Evolutionary conservation across 2,113 vertebrate genomes (phyloP), one percentile per base, ranked within the genome.

Genomic region (Sinocyclocheilus grahami): DNA sequence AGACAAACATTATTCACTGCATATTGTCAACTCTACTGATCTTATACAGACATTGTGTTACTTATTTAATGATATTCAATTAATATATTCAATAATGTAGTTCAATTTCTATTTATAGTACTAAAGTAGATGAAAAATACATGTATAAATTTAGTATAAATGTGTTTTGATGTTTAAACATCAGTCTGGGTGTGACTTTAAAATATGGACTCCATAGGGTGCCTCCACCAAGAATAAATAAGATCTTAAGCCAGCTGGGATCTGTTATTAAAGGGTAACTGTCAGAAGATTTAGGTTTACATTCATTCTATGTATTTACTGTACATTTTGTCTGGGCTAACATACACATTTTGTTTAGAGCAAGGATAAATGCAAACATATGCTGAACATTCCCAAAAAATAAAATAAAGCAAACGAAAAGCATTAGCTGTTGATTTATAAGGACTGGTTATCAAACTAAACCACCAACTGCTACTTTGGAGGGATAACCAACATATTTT

Each of bases 221-320:
- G 84, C 89, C 88, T 76, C 87, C 87, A 18, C 88, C 75, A 72
- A 88, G 88, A 91, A 88, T 88, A 79, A n/a, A 81, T 87, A 88
- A 86, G 85, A 85, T 79, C 69, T 37, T 87, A 22, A 27, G 10
- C 51, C 90, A 91, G 90, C 88, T 92, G 91, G 84, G 78, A 89
- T 33, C 89, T 62, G 87, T 93, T 91, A 92, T 88, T 91, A 82
- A 89, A 85, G 83, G 18, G 82, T 39, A 84, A 92, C 86, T 87
- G 90, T 92, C 90, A 89, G 78, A 90, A 89, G 89, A 85, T 51
- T 89, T 78, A 63, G 77, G 87, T 92, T 89, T 88, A 89, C 85
- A 78, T 88, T 86, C 90, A 89, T 89, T 90, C 90, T 91, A 91
- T 90, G 91, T 88, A 90, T 93, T 91, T 53, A 78, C 24, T 30